phyloP scores from a whole-genome alignment of 2,113 vertebrate genomes.

The Chaenocephalus aceratus region DNA sequence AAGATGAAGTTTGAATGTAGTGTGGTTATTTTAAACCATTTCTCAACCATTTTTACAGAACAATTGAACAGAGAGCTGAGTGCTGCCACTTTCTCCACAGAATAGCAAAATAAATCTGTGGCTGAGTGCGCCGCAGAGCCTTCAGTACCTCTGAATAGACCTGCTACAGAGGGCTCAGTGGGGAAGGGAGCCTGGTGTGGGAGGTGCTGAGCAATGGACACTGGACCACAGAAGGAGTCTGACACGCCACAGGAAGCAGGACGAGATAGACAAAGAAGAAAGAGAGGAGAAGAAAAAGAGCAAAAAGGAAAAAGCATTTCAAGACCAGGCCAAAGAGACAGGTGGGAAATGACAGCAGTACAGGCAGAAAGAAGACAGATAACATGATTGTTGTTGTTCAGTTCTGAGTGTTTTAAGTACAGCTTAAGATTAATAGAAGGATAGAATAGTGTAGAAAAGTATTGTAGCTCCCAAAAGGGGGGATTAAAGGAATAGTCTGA shows the following conservation, averaged over 20 bases:
- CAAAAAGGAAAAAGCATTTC: slow-evolving; percentile 65
- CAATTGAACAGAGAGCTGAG: slow-evolving; percentile 6
- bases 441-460: slow-evolving; percentile 33
- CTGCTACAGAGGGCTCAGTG: slow-evolving; percentile 91
- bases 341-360: slow-evolving; percentile 57
- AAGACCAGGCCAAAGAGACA: slow-evolving; percentile 61
- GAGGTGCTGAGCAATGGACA: slow-evolving; percentile 86
- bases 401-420: slow-evolving; percentile 14
- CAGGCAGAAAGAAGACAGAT: slow-evolving; percentile 49
- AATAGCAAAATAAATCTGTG: slow-evolving; percentile 24
- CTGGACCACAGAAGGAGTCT: slow-evolving; percentile 94
- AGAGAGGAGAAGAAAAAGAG: slow-evolving; percentile 35
- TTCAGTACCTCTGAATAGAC: slow-evolving; percentile 90
- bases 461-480: slow-evolving; percentile 19
- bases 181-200: slow-evolving; percentile 89
- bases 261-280: slow-evolving; percentile 54
- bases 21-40: too few relatives aligned
- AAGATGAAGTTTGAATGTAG: too few relatives aligned
- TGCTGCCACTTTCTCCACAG: slow-evolving; percentile 10
- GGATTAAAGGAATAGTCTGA: slow-evolving; percentile 39
- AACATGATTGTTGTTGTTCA: background rate
- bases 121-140: slow-evolving; percentile 37
- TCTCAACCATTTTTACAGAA: too few relatives aligned
- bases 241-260: slow-evolving; percentile 80
- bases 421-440: slow-evolving; percentile 6